Percentiles rank a stretch among this genome's conserved stretches.
These are phyloP conservation scores for Macaria notata DNA, from an alignment of 2,888 invertebrate species.

Conservation along the genomic window DNA sequence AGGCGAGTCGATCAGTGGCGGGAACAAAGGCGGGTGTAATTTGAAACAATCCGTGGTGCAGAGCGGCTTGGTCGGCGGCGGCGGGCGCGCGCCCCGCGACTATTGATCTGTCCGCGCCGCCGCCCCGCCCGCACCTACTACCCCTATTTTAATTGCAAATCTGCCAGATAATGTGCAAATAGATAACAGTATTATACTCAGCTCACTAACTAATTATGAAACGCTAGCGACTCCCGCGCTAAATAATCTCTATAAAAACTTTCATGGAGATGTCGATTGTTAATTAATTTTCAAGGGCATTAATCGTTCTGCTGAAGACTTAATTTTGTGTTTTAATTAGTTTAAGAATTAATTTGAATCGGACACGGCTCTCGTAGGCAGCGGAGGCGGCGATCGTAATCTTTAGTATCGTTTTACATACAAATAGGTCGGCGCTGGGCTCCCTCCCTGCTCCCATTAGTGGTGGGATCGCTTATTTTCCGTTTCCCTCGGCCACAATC, in stretches of 20 bases:
- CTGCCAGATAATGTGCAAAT: conserved; percentile 82
- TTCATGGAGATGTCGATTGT: conserved; percentile 11
- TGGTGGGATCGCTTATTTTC: conserved; percentile 55
- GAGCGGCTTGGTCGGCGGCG: conserved; percentile 61
- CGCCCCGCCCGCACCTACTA: conserved; percentile 50
- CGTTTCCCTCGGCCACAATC: conserved; percentile 52
- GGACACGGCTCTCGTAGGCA: conserved; percentile 34
- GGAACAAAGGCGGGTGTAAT: conserved; percentile 80
- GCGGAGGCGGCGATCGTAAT: conserved; percentile 41
- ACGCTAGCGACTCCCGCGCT: conserved; percentile 59
- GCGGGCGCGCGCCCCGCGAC: conserved; percentile 76
- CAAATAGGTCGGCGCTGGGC: conserved; percentile 52
- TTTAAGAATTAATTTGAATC: conserved; percentile 32
- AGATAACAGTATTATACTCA: conserved; percentile 79
- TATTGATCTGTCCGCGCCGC: conserved; percentile 71
- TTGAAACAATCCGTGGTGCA: conserved; percentile 80
- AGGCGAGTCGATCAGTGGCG: conserved; percentile 76
- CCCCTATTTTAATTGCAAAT: conserved; percentile 82
- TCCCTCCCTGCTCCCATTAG: conserved; percentile 51
- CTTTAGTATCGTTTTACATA: conserved; percentile 49
- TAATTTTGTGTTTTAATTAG: conserved; percentile 32
- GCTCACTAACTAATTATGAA: conserved; percentile 76
- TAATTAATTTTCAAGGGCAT: conserved; percentile 26
- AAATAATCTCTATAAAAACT: conserved; percentile 37
- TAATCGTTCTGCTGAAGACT: conserved; percentile 27